A percentile compares a stretch with the other conserved stretches of the same genome.
These are phyloP conservation scores for Scaptomyza hsui DNA, from an alignment of 1,140 invertebrate species.

Conservation along the genomic window DNA sequence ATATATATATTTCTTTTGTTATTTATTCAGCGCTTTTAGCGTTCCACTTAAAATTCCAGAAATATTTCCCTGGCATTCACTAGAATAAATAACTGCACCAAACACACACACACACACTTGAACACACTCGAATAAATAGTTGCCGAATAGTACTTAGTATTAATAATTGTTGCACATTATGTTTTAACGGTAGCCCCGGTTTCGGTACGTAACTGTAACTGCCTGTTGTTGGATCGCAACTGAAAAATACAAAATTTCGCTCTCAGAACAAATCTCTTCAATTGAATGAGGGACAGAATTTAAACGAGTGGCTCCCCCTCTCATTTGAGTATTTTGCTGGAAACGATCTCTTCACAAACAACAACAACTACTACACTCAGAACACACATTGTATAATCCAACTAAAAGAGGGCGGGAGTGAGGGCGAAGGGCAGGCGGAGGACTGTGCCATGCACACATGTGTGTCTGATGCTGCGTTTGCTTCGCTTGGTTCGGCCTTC, in stretches of 20 bases:
- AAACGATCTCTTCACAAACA: conserved; percentile 54
- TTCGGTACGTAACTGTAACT: conserved; percentile 43
- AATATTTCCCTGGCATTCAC: conserved; percentile 51
- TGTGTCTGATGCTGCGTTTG: conserved; percentile 25
- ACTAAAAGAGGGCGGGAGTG: conserved; percentile 12
- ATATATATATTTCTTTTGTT: conserved; percentile 18
- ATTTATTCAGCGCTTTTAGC: conserved; percentile 37
- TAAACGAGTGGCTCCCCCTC: conserved; percentile 50
- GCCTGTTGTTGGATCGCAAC: conserved; percentile 63
- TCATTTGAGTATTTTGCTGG: conserved; percentile 19
- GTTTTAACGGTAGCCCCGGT: conserved; percentile 5
- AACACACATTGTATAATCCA: conserved; percentile 67
- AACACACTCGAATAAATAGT: conserved; percentile 20
- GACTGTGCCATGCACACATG: conserved; percentile 4
- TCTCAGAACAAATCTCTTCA: conserved; percentile 70
- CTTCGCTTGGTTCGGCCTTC: conserved; percentile 62
- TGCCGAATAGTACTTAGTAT: conserved; percentile 12
- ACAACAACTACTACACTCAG: conserved; percentile 26
- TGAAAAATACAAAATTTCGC: conserved; percentile 25
- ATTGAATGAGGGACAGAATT: conserved; percentile 70
- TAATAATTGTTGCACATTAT: conserved; percentile 26
- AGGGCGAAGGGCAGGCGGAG: conserved; percentile 10
- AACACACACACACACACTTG: conserved; percentile 12
- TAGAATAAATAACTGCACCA: conserved; percentile 47
- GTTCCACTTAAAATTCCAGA: conserved; percentile 73